These are phyloP conservation scores for Cygnus buccinator DNA, from an alignment of 2,113 vertebrate species.

Conservation along the genomic window DNA sequence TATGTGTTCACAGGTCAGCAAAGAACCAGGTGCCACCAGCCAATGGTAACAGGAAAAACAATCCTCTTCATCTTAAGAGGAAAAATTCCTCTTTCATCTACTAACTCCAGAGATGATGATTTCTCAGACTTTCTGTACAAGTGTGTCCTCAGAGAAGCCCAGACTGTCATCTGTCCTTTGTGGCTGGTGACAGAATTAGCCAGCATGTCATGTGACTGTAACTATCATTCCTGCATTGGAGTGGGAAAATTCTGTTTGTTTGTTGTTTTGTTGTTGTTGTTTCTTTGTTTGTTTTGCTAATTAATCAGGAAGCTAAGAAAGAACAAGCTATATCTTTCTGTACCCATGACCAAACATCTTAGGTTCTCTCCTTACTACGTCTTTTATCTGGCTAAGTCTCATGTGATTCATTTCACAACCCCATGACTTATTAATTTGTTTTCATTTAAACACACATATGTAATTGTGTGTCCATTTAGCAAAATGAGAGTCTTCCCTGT, in stretches of 20 bases:
- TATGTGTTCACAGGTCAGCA: background rate
- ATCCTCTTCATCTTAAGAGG: background rate
- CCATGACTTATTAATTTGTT: background rate
- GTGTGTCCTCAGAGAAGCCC: background rate
- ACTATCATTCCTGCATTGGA: background rate
- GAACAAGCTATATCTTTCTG: background rate
- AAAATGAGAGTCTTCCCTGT: background rate
- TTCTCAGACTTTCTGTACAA: background rate
- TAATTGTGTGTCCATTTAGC: background rate
- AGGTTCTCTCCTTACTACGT: background rate
- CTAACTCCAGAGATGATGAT: background rate
- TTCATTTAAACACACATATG: background rate
- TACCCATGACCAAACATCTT: rapidly evolving
- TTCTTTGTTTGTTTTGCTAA: no score
- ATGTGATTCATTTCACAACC: background rate
- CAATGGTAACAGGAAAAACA: background rate
- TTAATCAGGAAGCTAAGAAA: background rate
- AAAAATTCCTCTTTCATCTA: background rate
- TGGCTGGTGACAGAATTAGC: background rate
- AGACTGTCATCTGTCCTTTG: background rate
- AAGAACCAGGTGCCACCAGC: background rate
- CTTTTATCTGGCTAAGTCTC: background rate
- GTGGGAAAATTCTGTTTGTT: background rate
- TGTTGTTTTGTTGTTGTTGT: no score
- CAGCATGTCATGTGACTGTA: background rate